phyloP scores from a whole-genome alignment of 2,113 vertebrate genomes.

The Ochotona curzoniae region DNA sequence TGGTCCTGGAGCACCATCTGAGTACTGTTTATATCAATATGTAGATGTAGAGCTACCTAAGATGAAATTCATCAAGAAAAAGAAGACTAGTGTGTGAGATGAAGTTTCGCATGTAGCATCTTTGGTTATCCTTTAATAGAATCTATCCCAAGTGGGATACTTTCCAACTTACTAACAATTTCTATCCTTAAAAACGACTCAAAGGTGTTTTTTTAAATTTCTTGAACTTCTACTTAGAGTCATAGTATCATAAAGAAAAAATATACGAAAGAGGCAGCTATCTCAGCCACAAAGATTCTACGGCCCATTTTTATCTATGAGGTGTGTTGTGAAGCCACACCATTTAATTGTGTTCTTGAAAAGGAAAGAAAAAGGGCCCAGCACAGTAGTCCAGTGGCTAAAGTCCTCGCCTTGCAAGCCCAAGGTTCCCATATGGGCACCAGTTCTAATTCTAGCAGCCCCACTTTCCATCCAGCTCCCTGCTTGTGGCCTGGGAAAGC shows the following conservation, averaged over 20 bases:
- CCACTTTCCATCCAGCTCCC: no score
- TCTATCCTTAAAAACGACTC: slow-evolving; percentile 48
- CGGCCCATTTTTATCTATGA: slow-evolving; percentile 21
- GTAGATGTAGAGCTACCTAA: slow-evolving; percentile 42
- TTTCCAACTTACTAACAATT: slow-evolving; percentile 39
- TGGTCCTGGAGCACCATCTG: background rate
- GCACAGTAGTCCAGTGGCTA: no score
- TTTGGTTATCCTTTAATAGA: slow-evolving; percentile 31
- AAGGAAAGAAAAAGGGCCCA: slow-evolving; percentile 71
- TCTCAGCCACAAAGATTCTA: background rate
- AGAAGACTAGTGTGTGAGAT: background rate
- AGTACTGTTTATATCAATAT: background rate
- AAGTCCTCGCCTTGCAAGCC: no score
- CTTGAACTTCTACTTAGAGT: slow-evolving; percentile 50
- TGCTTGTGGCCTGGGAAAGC: no score
- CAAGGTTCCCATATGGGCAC: no score
- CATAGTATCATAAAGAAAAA: background rate
- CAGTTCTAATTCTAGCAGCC: no score
- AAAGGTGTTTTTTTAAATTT: background rate
- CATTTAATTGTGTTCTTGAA: slow-evolving; percentile 47
- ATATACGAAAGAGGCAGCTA: background rate
- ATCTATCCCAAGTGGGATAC: background rate
- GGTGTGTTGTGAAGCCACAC: slow-evolving; percentile 45
- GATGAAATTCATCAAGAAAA: slow-evolving; percentile 49
- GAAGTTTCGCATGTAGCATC: slow-evolving; percentile 26